A percentile compares a stretch with the other conserved stretches of the same genome.
These are phyloP conservation scores for Papilio aristodemus DNA, from an alignment of 1,140 invertebrate genomes.

Conservation along the genomic window DNA sequence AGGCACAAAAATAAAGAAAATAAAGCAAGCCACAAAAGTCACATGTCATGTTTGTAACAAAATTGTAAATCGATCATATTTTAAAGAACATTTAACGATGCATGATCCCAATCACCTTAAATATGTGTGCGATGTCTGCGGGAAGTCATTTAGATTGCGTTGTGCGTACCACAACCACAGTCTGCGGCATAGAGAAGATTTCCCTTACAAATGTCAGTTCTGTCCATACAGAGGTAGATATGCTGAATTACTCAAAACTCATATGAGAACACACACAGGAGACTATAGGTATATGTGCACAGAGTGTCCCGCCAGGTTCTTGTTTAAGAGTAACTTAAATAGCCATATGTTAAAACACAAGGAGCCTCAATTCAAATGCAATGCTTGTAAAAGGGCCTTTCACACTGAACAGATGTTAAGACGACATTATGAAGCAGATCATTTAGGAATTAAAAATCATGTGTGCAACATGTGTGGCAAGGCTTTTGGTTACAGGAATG, in stretches of 20 bases:
- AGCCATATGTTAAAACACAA: conserved; percentile 74
- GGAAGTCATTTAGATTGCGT: conserved; percentile 67
- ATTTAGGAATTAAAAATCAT: conserved; percentile 78
- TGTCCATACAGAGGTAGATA: conserved; percentile 69
- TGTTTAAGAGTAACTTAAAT: conserved; percentile 79
- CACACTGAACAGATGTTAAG: conserved; percentile 62
- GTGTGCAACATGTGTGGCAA: conserved; percentile 78
- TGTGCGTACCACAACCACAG: conserved; percentile 70
- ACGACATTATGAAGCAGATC: conserved; percentile 72
- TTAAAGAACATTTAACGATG: conserved; percentile 67
- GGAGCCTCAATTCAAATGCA: conserved; percentile 66
- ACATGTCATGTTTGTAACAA: conserved; percentile 67
- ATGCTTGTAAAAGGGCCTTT: conserved; percentile 64
- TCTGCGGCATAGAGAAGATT: conserved; percentile 64
- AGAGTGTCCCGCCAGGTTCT: conserved; percentile 77
- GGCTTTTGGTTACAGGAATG: conserved; percentile 77
- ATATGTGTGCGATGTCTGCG: conserved; percentile 72
- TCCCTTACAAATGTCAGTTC: conserved; percentile 67
- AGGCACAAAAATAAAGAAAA: conserved; percentile 43
- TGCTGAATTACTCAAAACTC: conserved; percentile 68
- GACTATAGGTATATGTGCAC: conserved; percentile 80
- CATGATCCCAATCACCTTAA: conserved; percentile 66
- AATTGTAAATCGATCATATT: conserved; percentile 62
- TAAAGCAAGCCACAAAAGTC: conserved; percentile 52
- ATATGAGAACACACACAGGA: conserved; percentile 77